Evolutionary conservation across 2,113 vertebrate species (phyloP).

Genomic region (Mus pahari): DNA sequence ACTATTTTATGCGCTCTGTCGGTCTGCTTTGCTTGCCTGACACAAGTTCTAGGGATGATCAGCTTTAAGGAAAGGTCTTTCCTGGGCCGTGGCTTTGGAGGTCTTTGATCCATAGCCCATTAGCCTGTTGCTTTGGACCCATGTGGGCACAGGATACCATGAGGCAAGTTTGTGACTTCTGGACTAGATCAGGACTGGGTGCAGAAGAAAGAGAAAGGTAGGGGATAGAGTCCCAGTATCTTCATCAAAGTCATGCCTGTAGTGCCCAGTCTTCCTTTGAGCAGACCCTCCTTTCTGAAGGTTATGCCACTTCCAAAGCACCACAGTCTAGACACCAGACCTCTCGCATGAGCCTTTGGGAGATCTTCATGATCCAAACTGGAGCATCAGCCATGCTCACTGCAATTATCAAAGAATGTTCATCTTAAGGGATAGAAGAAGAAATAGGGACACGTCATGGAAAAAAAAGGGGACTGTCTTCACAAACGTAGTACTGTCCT

Average conservation of each 20-base stretch:
- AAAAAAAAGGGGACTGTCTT: neutral
- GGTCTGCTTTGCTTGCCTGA: neutral
- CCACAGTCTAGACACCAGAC: neutral
- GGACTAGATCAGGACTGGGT: neutral
- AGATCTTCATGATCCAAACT: neutral
- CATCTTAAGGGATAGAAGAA: neutral
- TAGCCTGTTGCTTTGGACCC: neutral
- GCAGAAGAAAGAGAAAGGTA: neutral
- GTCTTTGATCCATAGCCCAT: neutral
- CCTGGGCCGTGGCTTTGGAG: neutral
- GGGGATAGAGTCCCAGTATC: neutral
- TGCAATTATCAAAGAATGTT: neutral
- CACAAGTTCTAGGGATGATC: neutral
- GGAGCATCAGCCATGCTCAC: neutral
- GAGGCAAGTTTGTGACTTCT: neutral
- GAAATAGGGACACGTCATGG: neutral
- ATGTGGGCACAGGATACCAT: neutral
- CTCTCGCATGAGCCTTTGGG: neutral
- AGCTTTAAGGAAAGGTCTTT: neutral
- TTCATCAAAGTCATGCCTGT: neutral
- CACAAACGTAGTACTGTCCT: neutral
- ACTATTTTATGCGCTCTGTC: neutral
- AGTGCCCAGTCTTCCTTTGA: neutral
- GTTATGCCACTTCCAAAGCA: neutral
- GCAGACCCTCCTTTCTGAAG: neutral